phyloP scores from a whole-genome alignment of 92 coral and sea anemone species.

The Palythoa heliodiscus region DNA sequence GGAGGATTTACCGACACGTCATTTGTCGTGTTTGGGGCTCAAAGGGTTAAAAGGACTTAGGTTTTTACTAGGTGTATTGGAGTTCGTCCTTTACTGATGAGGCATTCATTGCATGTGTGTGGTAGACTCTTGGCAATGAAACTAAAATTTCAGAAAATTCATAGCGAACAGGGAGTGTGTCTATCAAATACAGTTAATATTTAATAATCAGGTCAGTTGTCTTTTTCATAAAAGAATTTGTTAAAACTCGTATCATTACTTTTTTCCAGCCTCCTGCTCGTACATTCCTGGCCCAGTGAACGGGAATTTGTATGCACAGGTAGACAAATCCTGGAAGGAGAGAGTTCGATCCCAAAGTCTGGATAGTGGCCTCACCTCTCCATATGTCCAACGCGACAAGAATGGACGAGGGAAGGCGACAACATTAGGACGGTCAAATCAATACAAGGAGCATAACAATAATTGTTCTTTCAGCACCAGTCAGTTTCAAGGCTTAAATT shows the following conservation, averaged over 20 bases:
- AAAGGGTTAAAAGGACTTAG: too few relatives aligned
- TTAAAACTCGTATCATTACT: neutral
- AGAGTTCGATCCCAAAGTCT: conserved; percentile 81
- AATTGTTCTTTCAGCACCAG: conserved; percentile 44
- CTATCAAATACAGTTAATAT: neutral
- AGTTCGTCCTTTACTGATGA: too few relatives aligned
- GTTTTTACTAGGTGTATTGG: too few relatives aligned
- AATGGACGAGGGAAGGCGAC: conserved; percentile 65
- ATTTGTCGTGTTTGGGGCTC: too few relatives aligned
- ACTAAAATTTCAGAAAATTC: too few relatives aligned
- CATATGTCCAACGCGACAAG: conserved; percentile 52
- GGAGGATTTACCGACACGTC: too few relatives aligned
- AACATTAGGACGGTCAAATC: conserved; percentile 52
- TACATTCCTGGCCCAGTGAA: conserved; percentile 95
- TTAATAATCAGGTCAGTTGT: neutral
- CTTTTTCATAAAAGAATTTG: neutral
- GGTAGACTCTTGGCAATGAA: too few relatives aligned
- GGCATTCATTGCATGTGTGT: too few relatives aligned
- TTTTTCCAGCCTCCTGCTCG: conserved; percentile 35
- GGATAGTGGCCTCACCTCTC: conserved; percentile 67
- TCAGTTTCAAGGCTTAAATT: conserved; percentile 29
- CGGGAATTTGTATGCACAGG: conserved; percentile 96
- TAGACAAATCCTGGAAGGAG: conserved; percentile 86
- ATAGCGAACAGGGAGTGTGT: too few relatives aligned
- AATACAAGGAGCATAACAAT: conserved; percentile 35